Base-by-base conservation (phyloP, 2,888 invertebrate genomes). In the Ornithoptera priamus region DNA sequence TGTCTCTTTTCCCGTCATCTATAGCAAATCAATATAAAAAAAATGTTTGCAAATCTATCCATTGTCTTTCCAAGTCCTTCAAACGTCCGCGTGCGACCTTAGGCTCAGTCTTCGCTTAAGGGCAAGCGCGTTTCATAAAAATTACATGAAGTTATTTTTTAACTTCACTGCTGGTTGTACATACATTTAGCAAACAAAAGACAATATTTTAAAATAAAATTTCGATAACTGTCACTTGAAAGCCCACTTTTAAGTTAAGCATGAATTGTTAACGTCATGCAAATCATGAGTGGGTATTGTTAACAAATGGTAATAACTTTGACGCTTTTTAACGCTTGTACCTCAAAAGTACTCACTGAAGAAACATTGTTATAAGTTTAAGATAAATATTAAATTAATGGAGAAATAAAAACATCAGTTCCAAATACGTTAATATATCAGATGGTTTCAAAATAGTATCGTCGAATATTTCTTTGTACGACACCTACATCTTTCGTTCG, bases 51-150 rank as follows among this genome's bases (percentile, higher is more conserved):
- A 59, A 53, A 60, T 46, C 65, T 46, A n/a, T 58, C 69, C 65
- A 62, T 66, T 62, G 66, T 66, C 39, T 67, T 62, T 63, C 36
- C 18, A 36, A 63, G 70, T 42, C 70, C 66, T 69, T 62, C 65
- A 65, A 62, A 66, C 66, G 59, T 70, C 59, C 59, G n/a, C 22
- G 57, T 30, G 24, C 58, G 70, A 70, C 70, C 70, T 70, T 50
- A 57, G 30, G 39, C 24, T 39, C 50, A 36, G 56, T 64, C 56
- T 60, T 30, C 50, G 60, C 61, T 53, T n/a, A 53, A 53, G n/a
- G 53, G 53, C 53, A 53, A 53, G 18, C 53, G 15, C 12, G 18
- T 53, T 53, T 53, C 18, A 53, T 18, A 7, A n/a, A n/a, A 18
- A 5, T n/a, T 53, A 53, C 6, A n/a, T 6, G n/a, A 18, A 53